These are phyloP conservation scores for Drosophila ficusphila DNA, from an alignment of 1,140 invertebrate species.

Conservation along the genomic window DNA sequence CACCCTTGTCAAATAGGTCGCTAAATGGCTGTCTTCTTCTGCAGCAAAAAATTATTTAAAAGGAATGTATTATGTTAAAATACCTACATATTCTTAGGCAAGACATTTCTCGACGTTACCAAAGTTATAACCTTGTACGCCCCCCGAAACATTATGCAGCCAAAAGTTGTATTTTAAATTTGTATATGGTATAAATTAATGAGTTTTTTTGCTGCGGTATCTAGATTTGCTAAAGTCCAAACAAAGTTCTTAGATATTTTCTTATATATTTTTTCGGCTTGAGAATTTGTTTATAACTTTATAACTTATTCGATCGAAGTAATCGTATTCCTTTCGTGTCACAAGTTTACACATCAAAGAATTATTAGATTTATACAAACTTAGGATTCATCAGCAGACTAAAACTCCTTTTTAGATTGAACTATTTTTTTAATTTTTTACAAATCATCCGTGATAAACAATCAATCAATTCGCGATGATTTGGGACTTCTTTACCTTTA, in stretches of 20 bases:
- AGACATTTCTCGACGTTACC: background rate
- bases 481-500: constrained; percentile 13
- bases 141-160: constrained; percentile 22
- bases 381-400: background rate
- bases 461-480: constrained; percentile 9
- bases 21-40: background rate
- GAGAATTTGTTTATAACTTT: background rate
- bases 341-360: background rate
- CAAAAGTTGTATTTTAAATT: background rate
- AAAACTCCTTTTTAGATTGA: background rate
- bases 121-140: background rate
- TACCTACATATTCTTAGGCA: background rate
- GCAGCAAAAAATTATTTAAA: no score
- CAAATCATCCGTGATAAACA: constrained; percentile 3
- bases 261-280: background rate
- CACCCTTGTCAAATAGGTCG: background rate
- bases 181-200: no score
- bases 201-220: background rate
- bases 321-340: background rate
- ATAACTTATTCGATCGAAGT: background rate
- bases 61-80: rapidly evolving
- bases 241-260: background rate
- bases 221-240: background rate
- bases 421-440: background rate
- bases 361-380: background rate